Conservation (phyloP, 2,113 vertebrate genomes). For the Uria lomvia region DNA sequence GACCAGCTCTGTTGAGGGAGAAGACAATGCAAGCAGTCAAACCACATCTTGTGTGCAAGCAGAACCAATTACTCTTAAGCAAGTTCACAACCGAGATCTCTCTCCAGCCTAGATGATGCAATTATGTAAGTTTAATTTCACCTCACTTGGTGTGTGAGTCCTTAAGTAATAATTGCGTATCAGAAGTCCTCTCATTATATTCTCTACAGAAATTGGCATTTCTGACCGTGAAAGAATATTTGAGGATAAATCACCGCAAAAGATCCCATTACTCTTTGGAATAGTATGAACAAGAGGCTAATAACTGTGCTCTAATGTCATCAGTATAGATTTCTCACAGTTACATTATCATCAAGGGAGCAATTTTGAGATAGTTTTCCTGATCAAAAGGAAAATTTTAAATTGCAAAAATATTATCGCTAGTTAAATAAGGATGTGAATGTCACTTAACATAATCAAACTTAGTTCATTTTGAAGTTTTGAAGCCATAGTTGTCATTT, state of each 20-base stretch:
- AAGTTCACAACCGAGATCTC: not conserved
- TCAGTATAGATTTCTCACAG: conserved; percentile 36
- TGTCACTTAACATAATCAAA: conserved; percentile 4
- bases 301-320: conserved; percentile 15
- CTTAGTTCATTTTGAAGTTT: conserved; percentile 38
- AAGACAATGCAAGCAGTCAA: not conserved
- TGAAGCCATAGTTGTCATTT: not conserved
- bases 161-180: not conserved
- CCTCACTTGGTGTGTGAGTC: not conserved
- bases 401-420: conserved; percentile 25
- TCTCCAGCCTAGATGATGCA: not conserved
- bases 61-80: not conserved
- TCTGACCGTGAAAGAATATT: conserved; percentile 24
- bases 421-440: not conserved
- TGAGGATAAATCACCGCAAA: conserved; percentile 40
- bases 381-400: conserved; percentile 45
- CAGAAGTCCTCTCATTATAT: not conserved
- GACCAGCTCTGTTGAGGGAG: not conserved
- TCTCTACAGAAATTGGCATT: not conserved
- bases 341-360: conserved; percentile 28
- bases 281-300: not conserved
- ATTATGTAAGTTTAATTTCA: conserved; percentile 21
- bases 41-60: not conserved
- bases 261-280: conserved; percentile 18
- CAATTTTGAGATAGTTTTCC: conserved; percentile 41